A percentile compares a stretch with the other conserved stretches of the same genome.
phyloP scores from a whole-genome alignment of 2,797 vertebrate species.

The Artibeus jamaicensis region DNA sequence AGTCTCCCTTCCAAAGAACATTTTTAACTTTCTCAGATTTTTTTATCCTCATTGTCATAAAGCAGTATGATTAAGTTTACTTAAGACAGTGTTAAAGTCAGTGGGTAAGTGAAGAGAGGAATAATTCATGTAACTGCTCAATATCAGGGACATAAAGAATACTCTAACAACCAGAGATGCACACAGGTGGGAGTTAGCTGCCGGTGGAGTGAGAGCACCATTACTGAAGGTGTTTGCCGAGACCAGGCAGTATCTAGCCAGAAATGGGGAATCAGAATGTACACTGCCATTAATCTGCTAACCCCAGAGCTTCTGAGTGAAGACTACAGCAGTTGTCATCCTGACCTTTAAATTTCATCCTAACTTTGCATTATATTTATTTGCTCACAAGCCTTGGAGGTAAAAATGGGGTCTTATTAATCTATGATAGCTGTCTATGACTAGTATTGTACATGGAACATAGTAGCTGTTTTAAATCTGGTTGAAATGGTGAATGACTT shows the following conservation, averaged over 20 bases:
- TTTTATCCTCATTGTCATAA: background rate
- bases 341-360: background rate
- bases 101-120: background rate
- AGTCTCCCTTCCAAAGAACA: background rate
- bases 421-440: background rate
- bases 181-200: background rate
- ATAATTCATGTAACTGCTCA: background rate
- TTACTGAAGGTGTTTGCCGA: background rate
- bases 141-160: background rate
- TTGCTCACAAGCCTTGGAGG: background rate
- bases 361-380: background rate
- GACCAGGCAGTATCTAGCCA: background rate
- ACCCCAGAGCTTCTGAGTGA: background rate
- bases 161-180: background rate
- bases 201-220: background rate
- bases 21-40: background rate
- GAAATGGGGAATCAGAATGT: background rate
- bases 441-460: background rate
- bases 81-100: background rate
- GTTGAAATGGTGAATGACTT: background rate
- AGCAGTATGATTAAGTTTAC: background rate
- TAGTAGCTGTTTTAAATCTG: background rate
- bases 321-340: background rate
- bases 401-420: background rate
- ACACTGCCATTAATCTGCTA: background rate